phyloP scores from a whole-genome alignment of 2,113 vertebrate genomes.

The Amphiprion ocellaris region DNA sequence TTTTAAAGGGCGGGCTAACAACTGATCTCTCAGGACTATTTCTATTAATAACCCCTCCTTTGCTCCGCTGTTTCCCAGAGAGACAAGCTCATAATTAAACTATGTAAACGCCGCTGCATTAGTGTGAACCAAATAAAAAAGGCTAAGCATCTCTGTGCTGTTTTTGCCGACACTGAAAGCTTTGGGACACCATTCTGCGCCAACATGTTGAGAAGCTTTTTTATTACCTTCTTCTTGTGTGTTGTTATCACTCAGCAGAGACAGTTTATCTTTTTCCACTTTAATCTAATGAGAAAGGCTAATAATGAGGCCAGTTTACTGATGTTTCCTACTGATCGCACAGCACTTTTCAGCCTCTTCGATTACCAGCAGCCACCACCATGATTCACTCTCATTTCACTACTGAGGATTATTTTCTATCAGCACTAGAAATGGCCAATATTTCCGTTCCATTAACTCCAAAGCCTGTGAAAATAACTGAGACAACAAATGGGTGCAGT shows the following conservation, averaged over 20 bases:
- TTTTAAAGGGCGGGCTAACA: conserved; percentile 56
- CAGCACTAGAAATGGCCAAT: conserved; percentile 49
- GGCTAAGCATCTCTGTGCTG: conserved; percentile 31
- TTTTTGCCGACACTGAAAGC: conserved; percentile 53
- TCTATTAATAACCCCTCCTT: conserved; percentile 69
- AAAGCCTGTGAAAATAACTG: conserved; percentile 44
- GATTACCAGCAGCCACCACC: conserved; percentile 16
- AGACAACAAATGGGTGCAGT: conserved; percentile 34
- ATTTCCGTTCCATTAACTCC: conserved; percentile 71
- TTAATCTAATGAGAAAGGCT: conserved; percentile 35
- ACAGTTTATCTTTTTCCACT: conserved; percentile 37
- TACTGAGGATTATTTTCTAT: conserved; percentile 49
- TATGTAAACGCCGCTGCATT: conserved; percentile 51
- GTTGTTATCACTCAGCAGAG: background rate
- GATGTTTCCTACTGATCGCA: conserved; percentile 33
- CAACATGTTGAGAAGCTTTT: conserved; percentile 48
- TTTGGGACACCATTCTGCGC: conserved; percentile 38
- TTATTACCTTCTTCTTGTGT: conserved; percentile 37
- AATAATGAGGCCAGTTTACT: conserved; percentile 9
- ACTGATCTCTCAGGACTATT: conserved; percentile 56
- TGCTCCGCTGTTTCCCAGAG: conserved; percentile 47
- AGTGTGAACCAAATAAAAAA: conserved; percentile 55
- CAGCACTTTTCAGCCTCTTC: conserved; percentile 33
- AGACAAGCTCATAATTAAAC: conserved; percentile 71
- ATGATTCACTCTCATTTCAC: conserved; percentile 48